phyloP scores from a whole-genome alignment of 1,140 invertebrate species.

The Drosophila nasuta region DNA sequence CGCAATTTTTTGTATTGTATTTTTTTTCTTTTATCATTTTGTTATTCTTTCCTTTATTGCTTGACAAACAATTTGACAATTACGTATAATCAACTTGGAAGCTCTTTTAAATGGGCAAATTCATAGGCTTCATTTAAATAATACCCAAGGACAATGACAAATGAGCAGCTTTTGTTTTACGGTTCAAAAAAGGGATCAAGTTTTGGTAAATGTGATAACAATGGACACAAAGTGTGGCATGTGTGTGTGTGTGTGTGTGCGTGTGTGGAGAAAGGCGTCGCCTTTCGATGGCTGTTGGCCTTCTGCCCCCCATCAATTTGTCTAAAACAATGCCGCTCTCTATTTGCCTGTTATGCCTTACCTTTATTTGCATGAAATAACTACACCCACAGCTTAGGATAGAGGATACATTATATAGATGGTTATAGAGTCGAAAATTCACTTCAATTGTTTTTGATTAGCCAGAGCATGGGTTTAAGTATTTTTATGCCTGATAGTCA shows the following conservation, averaged over 20 bases:
- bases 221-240: slow-evolving; percentile 34
- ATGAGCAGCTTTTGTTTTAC: slow-evolving; percentile 64
- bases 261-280: not conserved
- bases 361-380: slow-evolving; percentile 37
- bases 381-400: slow-evolving; percentile 20
- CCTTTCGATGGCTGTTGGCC: slow-evolving; percentile 21
- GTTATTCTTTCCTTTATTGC: slow-evolving; percentile 1
- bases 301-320: slow-evolving; percentile 46
- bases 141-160: slow-evolving; percentile 62
- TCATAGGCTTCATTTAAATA: slow-evolving; percentile 51
- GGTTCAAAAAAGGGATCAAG: slow-evolving; percentile 59
- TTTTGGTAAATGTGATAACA: slow-evolving; percentile 55
- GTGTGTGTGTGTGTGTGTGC: slow-evolving; percentile 5
- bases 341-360: slow-evolving; percentile 1
- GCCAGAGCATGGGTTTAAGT: not conserved
- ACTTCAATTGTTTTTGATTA: slow-evolving; percentile 24
- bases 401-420: slow-evolving; percentile 25
- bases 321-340: slow-evolving; percentile 44
- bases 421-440: slow-evolving; percentile 1
- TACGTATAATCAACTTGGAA: slow-evolving; percentile 40
- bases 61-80: slow-evolving; percentile 38
- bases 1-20: not conserved
- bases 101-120: slow-evolving; percentile 35
- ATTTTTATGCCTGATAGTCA: no score
- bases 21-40: not conserved